Percentiles rank a stretch among this genome's conserved stretches.
Evolutionary conservation across 2,888 invertebrate species (phyloP).

Genomic region (Mesorhabditis sp.): DNA sequence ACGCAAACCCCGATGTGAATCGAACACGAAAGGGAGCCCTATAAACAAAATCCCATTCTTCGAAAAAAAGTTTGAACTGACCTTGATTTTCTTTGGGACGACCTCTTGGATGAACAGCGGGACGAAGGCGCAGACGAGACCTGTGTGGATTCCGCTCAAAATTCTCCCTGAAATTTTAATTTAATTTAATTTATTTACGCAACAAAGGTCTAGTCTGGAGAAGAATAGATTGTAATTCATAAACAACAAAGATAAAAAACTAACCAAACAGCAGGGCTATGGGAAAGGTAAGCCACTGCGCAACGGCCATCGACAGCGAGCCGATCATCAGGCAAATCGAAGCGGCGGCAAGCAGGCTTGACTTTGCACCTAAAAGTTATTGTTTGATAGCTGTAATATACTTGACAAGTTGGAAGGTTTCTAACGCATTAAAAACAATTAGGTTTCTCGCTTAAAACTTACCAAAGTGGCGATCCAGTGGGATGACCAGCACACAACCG

Average conservation of each 20-base stretch:
- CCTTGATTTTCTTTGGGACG: slow-evolving; percentile 47
- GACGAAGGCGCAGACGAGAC: slow-evolving; percentile 41
- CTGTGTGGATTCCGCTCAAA: slow-evolving; percentile 36
- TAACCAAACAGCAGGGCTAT: neutral
- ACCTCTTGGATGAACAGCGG: slow-evolving; percentile 49
- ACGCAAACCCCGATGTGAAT: slow-evolving; percentile 51
- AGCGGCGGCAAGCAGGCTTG: neutral
- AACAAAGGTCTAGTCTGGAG: neutral
- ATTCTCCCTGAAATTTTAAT: slow-evolving; percentile 22
- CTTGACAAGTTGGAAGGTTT: too few relatives aligned
- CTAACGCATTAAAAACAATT: neutral
- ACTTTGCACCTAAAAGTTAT: neutral
- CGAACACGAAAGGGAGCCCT: slow-evolving; percentile 41
- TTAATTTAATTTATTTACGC: neutral
- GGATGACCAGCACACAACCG: slow-evolving; percentile 36
- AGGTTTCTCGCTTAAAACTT: neutral
- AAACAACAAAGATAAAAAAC: too few relatives aligned
- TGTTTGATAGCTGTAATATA: too few relatives aligned
- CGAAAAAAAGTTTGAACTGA: slow-evolving; percentile 12
- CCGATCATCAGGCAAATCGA: neutral
- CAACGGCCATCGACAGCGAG: neutral
- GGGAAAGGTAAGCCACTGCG: neutral
- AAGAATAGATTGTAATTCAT: neutral
- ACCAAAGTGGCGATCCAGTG: slow-evolving; percentile 11
- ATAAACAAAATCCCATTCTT: slow-evolving; percentile 4